These are phyloP conservation scores for Synodontis membranacea DNA, from an alignment of 2,113 vertebrate genomes.

Conservation along the genomic window DNA sequence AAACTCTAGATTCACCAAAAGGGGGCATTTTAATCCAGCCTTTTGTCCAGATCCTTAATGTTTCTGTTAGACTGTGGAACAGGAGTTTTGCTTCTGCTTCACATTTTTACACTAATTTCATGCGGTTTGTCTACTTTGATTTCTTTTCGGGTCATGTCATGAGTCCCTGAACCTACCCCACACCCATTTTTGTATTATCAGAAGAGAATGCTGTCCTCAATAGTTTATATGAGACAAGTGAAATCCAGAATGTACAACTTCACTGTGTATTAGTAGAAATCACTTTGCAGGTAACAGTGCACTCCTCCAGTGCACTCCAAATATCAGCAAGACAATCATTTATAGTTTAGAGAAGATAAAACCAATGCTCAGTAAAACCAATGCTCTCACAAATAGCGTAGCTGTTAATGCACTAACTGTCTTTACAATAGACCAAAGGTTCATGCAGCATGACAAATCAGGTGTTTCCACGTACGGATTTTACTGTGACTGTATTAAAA, in stretches of 20 bases:
- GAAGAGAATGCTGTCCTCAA: not conserved
- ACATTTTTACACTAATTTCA: not conserved
- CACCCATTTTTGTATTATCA: not conserved
- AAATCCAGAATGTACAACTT: not conserved
- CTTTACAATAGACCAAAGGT: slow-evolving; percentile 14
- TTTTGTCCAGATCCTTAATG: not conserved
- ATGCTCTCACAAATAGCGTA: not conserved
- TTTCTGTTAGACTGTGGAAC: not conserved
- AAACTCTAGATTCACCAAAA: not conserved
- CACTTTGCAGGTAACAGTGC: not conserved
- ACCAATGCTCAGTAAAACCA: not conserved
- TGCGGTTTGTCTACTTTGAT: not conserved
- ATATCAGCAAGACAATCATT: slow-evolving; percentile 24
- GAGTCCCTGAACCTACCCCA: not conserved
- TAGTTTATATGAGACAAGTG: not conserved
- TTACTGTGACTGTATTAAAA: not conserved
- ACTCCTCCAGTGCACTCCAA: not conserved
- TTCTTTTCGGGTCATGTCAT: not conserved
- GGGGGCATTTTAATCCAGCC: not conserved
- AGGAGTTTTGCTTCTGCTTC: not conserved
- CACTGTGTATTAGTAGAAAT: not conserved
- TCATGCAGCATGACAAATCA: not conserved
- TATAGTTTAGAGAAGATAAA: not conserved
- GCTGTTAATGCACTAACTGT: not conserved
- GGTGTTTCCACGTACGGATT: not conserved